A percentile compares a stretch with the other conserved stretches of the same genome.
phyloP scores from a whole-genome alignment of 2,113 vertebrate genomes.

The Formicarius rufipectus region DNA sequence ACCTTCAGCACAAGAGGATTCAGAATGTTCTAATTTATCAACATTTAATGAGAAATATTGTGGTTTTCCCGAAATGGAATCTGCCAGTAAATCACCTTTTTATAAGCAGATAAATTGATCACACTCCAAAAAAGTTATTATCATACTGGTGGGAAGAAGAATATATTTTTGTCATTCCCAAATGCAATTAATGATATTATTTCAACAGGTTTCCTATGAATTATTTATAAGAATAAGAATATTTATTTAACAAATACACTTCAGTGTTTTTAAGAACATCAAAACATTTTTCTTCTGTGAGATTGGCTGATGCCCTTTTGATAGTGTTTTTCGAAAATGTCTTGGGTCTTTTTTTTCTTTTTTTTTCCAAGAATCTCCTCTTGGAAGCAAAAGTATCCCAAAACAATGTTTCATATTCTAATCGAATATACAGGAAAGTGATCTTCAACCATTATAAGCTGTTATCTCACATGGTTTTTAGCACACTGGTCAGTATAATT shows the following conservation, averaged over 20 bases:
- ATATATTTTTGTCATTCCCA: background rate
- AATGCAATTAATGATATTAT: background rate
- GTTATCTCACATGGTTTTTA: background rate
- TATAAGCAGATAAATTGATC: background rate
- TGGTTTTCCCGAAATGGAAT: background rate
- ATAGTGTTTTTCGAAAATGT: background rate
- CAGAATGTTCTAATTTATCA: background rate
- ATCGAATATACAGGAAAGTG: background rate
- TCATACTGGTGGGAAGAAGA: background rate
- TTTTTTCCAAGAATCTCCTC: background rate
- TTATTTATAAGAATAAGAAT: background rate
- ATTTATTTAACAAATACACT: background rate
- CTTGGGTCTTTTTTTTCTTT: fast-evolving
- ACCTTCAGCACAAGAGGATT: background rate
- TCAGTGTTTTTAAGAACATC: background rate
- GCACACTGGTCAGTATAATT: background rate
- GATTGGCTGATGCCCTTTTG: background rate
- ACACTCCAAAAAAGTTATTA: background rate
- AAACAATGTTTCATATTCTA: background rate
- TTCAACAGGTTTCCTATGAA: background rate
- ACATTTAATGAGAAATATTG: background rate
- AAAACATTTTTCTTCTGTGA: background rate
- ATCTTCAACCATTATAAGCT: background rate
- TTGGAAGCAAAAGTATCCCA: background rate
- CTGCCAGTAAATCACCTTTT: background rate